Percentiles rank a stretch among this genome's conserved stretches.
phyloP scores from a whole-genome alignment of 2,888 invertebrate species.

The Vanessa cardui region DNA sequence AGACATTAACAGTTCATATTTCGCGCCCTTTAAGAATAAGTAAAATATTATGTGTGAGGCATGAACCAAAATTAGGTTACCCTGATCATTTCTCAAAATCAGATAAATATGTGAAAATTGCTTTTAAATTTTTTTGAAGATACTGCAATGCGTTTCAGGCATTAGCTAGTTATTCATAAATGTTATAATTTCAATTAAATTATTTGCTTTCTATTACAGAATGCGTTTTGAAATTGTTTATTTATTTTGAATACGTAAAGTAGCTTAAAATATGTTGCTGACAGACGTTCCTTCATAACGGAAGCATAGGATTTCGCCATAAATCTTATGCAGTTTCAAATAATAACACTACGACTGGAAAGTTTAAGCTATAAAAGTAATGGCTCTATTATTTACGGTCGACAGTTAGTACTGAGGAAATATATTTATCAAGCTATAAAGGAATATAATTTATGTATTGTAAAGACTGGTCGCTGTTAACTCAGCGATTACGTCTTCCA shows the following conservation, averaged over 20 bases:
- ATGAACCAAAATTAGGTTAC: too few relatives aligned
- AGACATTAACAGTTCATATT: too few relatives aligned
- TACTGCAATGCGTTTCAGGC: too few relatives aligned
- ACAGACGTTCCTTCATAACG: background rate
- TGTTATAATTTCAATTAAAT: too few relatives aligned
- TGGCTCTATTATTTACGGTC: constrained; percentile 9
- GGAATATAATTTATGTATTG: background rate
- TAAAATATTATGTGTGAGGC: too few relatives aligned
- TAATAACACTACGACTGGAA: constrained; percentile 19
- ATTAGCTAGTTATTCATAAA: too few relatives aligned
- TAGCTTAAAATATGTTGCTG: background rate
- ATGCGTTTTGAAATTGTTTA: background rate
- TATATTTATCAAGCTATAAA: constrained; percentile 5
- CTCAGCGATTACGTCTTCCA: too few relatives aligned
- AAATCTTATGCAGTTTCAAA: constrained; percentile 28
- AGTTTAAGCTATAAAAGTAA: constrained; percentile 14
- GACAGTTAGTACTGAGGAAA: constrained; percentile 7
- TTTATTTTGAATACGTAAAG: background rate
- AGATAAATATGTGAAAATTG: too few relatives aligned
- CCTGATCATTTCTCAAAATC: too few relatives aligned
- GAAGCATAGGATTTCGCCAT: constrained; percentile 9
- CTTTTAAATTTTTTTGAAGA: too few relatives aligned
- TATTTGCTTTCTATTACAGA: too few relatives aligned
- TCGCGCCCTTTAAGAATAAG: too few relatives aligned
- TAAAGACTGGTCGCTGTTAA: background rate